Evolutionary conservation across 2,888 invertebrate genomes (phyloP), one percentile per base, ranked within the genome.

Genomic region (Plebejus melissa): DNA sequence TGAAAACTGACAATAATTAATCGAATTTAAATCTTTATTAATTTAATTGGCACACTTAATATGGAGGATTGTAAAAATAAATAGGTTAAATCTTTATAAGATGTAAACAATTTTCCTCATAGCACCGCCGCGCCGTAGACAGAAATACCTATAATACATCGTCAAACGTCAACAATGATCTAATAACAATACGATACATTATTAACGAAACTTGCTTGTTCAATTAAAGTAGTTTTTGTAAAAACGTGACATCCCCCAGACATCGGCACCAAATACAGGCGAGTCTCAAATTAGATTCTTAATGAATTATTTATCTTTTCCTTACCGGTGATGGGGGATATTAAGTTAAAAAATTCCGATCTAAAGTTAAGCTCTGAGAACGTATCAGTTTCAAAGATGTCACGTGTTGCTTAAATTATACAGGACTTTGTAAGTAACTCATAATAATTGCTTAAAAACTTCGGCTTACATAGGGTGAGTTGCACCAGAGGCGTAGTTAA

Each of bases 251-350:
- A 71, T 41, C 75, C 70, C 71, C 71, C 41, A 58, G 71, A 46
- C n/a, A n/a, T 38, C 70, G 75, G 75, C 75, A 58, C 75, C 70
- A 70, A 75, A 72, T 69, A 75, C 71, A 71, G 75, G 58, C 71
- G 70, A 46, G 71, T 75, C 57, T 75, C 71, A 75, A 75, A 75
- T 75, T 75, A 75, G 75, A 75, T 75, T 75, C 75, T 71, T 75
- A 75, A 75, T 75, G 75, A 75, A 75, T 75, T 71, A 75, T 75
- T 75, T 75, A 75, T 75, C 71, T 71, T 57, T 75, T 71, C 75
- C 75, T 60, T 75, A 71, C 71, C 71, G 75, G 75, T 58, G 75
- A 71, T 32, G 71, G 7, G 16, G 75, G 71, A 71, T 60, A 58
- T 60, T 71, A 58, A 71, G 57, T 60, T 75, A 75, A 75, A 75